Percentiles rank a stretch among this genome's conserved stretches.
Conservation (phyloP, 2,797 vertebrate species). For the Agapornis canus region DNA sequence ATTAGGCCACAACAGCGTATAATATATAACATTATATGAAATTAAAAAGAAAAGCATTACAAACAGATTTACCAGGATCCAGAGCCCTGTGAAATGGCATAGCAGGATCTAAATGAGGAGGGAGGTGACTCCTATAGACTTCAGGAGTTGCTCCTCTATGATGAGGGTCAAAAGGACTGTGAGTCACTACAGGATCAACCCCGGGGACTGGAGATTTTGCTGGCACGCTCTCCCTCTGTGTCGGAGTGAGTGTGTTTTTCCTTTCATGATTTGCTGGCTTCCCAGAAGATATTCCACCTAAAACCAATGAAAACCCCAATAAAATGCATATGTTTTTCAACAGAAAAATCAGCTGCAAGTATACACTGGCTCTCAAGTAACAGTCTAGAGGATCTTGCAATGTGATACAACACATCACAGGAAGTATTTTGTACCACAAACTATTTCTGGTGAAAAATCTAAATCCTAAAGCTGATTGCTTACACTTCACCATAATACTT, state of each 20-base stretch:
- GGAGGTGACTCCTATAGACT: conserved; percentile 88
- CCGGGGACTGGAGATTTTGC: conserved; percentile 93
- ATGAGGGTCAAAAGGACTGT: conserved; percentile 94
- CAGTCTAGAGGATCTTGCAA: background rate
- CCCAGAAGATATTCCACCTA: conserved; percentile 85
- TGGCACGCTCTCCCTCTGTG: conserved; percentile 90
- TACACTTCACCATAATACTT: background rate
- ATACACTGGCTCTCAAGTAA: background rate
- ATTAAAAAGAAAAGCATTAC: background rate
- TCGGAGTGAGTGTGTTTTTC: conserved; percentile 91
- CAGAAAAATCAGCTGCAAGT: background rate
- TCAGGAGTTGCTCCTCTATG: conserved; percentile 86
- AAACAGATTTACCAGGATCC: conserved; percentile 85
- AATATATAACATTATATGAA: background rate
- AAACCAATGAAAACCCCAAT: background rate
- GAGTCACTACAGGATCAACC: conserved; percentile 86
- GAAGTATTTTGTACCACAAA: background rate
- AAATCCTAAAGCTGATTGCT: background rate
- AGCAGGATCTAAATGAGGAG: conserved; percentile 88
- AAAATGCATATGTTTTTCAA: background rate
- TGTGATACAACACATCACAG: background rate
- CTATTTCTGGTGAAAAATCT: background rate
- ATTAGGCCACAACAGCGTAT: background rate
- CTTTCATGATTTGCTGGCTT: conserved; percentile 91
- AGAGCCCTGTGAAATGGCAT: conserved; percentile 91